Evolutionary conservation across 2,113 vertebrate species (phyloP).

Genomic region (Pongo abelii): DNA sequence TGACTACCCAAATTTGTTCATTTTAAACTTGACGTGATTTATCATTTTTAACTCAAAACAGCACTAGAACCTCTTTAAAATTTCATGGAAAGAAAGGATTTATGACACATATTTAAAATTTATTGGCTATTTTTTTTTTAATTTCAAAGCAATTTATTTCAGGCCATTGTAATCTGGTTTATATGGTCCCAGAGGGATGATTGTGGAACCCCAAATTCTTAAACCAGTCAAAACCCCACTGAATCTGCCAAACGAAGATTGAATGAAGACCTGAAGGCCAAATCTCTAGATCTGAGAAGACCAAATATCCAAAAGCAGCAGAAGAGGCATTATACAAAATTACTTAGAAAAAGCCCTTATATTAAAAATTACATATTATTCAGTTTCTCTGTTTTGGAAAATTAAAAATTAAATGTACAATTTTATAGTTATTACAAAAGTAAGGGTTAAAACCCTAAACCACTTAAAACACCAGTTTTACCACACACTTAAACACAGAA

Average conservation of each 20-base stretch:
- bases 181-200: background rate
- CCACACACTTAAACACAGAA: background rate
- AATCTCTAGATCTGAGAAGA: background rate
- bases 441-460: background rate
- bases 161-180: background rate
- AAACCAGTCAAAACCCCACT: background rate
- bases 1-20: background rate
- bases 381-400: conserved; percentile 34
- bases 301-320: background rate
- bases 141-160: background rate
- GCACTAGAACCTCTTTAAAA: background rate
- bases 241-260: background rate
- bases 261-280: background rate
- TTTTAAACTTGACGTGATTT: background rate
- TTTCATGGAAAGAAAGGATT: background rate
- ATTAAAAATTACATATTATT: background rate
- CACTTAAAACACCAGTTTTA: background rate
- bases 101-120: background rate
- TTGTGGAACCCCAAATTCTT: background rate
- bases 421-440: background rate
- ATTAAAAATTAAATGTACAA: conserved; percentile 20
- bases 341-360: background rate
- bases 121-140: background rate
- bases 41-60: background rate
- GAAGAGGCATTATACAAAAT: background rate